Evolutionary conservation across 2,888 invertebrate species (phyloP).

Genomic region (Nephrotoma flavescens): DNA sequence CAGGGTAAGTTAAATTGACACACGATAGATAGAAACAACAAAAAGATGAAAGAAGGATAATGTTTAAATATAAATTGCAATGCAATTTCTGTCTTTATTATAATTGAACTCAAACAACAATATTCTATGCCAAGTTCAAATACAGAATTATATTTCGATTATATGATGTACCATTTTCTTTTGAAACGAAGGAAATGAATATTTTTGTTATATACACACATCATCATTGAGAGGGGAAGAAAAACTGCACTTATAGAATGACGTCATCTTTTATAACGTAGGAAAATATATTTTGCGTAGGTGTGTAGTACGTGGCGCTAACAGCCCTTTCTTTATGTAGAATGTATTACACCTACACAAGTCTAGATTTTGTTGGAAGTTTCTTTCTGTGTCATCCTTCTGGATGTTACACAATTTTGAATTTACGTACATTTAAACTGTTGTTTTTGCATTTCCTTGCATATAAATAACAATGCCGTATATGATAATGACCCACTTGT

Average conservation of each 20-base stretch:
- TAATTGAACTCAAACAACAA: neutral
- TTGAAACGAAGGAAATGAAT: neutral
- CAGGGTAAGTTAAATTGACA: neutral
- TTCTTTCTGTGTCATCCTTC: no score
- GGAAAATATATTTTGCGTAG: neutral
- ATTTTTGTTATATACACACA: neutral
- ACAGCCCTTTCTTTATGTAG: neutral
- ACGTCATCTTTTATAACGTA: neutral
- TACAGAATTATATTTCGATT: neutral
- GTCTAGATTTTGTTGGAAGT: no score
- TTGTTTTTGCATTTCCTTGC: no score
- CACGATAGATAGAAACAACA: neutral
- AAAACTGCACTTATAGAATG: neutral
- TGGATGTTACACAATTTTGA: no score
- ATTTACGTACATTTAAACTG: no score
- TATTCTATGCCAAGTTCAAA: neutral
- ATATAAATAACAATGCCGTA: no score
- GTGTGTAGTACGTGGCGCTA: neutral
- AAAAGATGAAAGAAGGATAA: neutral
- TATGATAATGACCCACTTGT: no score
- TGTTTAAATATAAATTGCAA: neutral
- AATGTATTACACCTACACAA: no score
- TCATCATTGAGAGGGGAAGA: neutral
- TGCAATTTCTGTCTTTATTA: neutral
- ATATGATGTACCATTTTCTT: neutral